phyloP scores from a whole-genome alignment of 2,888 invertebrate genomes.

The Limnephilus auricula region DNA sequence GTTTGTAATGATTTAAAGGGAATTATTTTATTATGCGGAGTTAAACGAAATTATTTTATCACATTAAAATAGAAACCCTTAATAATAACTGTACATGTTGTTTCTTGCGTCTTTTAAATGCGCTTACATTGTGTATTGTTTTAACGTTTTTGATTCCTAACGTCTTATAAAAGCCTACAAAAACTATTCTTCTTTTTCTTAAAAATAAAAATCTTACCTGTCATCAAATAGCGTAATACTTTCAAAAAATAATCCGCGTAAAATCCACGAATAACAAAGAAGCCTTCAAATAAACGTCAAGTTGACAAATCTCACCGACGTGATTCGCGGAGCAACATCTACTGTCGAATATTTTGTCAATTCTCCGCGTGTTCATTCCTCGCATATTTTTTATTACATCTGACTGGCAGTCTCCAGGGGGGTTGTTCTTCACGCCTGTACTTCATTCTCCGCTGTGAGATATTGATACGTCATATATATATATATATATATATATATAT shows the following conservation, averaged over 20 bases:
- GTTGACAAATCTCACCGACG: slow-evolving; percentile 1
- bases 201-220: background rate
- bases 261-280: background rate
- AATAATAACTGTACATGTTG: no score
- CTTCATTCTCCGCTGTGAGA: slow-evolving; percentile 40
- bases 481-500: no score
- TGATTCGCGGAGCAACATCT: background rate
- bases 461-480: slow-evolving; percentile 53
- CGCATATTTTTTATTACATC: slow-evolving; percentile 52
- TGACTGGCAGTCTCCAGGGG: slow-evolving; percentile 27
- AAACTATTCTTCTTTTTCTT: background rate
- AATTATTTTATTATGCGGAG: no score
- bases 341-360: slow-evolving; percentile 6
- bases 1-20: no score
- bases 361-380: slow-evolving; percentile 11
- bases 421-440: background rate
- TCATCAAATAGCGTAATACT: background rate
- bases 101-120: no score
- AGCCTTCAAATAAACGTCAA: slow-evolving; percentile 5
- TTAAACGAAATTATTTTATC: no score
- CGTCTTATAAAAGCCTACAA: no score
- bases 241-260: background rate
- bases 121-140: no score
- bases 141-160: no score
- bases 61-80: no score